Base-by-base conservation (phyloP, 2,113 vertebrate species). In the Ceuthmochares aereus region DNA sequence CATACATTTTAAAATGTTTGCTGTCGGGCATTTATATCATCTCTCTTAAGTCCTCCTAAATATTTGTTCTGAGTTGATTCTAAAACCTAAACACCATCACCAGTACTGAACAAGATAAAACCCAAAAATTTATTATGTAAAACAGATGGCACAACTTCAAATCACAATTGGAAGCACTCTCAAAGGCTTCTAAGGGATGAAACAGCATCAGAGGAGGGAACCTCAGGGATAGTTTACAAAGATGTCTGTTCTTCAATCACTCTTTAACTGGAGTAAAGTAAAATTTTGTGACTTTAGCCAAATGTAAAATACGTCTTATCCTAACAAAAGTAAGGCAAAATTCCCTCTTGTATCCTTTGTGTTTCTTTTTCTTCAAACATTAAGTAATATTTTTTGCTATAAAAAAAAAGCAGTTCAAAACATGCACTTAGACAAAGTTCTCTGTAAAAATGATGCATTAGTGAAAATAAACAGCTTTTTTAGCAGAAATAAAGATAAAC, bases 201-300 rank as follows among this genome's bases (percentile, higher is more conserved):
- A 97, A 96, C 18, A 51, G 30, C 23, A 79, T 78, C 37, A 75
- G 56, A 94, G 1, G 20, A 91, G 25, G n/a, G 52, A 96, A 94
- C 83, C 60, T 93, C 56, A 66, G 87, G 85, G 83, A 87, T 69
- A 70, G 34, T 87, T 95, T 89, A 92, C 70, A 95, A 82, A 96
- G 60, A 77, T 73, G 42, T 88, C 49, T 94, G 42, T 92, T 96
- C 91, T 97, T 95, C 95, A 94, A 43, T 87, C 80, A 52, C 32
- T 89, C 70, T 87, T 93, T 93, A 87, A 66, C 67, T 84, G 3
- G 2, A 87, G 14, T 69, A 73, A 89, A 86, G 56, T 58, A 58
- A 91, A 95, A 91, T 72, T 90, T 60, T 84, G 10, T 93, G 59
- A 82, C 82, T 93, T 94, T 56, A 94, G 64, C 25, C 47, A 95